These are phyloP conservation scores for Achroia grisella DNA, from an alignment of 1,140 invertebrate genomes.

Conservation along the genomic window DNA sequence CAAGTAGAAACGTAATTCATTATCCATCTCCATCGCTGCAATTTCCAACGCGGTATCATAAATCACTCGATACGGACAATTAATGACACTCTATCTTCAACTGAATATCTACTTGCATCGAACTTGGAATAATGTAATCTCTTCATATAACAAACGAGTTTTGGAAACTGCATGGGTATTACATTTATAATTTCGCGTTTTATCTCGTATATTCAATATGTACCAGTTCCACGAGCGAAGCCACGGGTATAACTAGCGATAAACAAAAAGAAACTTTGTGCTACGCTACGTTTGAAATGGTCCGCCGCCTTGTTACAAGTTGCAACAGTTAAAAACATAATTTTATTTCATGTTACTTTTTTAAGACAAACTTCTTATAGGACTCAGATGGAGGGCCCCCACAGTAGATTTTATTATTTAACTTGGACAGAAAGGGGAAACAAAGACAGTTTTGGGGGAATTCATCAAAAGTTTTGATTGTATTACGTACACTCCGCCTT, in stretches of 20 bases:
- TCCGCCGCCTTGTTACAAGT: too few species aligned
- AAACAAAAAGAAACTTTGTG: neutral
- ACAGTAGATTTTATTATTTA: constrained; percentile 52
- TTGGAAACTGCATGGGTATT: too few species aligned
- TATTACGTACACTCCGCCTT: constrained; percentile 46
- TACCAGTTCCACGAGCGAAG: too few species aligned
- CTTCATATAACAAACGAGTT: too few species aligned
- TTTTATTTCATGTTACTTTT: constrained; percentile 24
- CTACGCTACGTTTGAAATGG: too few species aligned
- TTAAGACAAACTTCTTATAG: constrained; percentile 22
- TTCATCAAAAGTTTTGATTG: constrained; percentile 69
- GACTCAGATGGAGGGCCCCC: constrained; percentile 23
- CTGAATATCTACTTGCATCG: too few species aligned
- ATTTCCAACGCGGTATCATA: constrained; percentile 11
- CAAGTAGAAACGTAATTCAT: constrained; percentile 28
- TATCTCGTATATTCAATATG: too few species aligned
- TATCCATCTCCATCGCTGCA: constrained; percentile 13
- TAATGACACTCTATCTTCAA: constrained; percentile 13
- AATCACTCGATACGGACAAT: constrained; percentile 19
- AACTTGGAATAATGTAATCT: too few species aligned
- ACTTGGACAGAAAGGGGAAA: constrained; percentile 50
- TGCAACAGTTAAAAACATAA: constrained; percentile 11
- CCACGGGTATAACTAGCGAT: neutral
- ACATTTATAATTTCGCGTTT: too few species aligned
- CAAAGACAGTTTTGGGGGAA: constrained; percentile 56